These are phyloP conservation scores for Tromatobia lineatoria DNA, from an alignment of 2,888 invertebrate species.

Conservation along the genomic window DNA sequence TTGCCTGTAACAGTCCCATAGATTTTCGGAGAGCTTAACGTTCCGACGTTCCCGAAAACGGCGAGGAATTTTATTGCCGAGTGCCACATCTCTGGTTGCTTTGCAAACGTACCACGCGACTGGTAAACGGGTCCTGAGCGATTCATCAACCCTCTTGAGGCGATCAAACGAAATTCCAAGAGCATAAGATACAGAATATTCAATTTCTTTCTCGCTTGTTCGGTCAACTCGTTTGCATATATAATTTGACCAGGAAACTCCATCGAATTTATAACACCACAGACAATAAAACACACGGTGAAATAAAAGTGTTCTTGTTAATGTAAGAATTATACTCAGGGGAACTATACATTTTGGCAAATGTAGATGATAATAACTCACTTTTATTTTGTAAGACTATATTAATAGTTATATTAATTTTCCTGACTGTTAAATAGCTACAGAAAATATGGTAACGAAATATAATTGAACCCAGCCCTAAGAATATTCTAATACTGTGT, in stretches of 20 bases:
- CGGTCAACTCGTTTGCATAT: slow-evolving; percentile 10
- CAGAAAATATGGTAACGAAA: too few species aligned
- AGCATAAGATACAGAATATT: slow-evolving; percentile 50
- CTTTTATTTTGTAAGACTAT: too few species aligned
- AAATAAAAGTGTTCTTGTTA: neutral
- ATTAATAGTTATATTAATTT: too few species aligned
- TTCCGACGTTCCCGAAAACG: slow-evolving; percentile 63
- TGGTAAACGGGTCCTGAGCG: slow-evolving; percentile 27
- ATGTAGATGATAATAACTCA: too few species aligned
- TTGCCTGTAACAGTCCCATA: slow-evolving; percentile 57
- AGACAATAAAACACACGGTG: neutral
- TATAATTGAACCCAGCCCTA: too few species aligned
- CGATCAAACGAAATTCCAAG: slow-evolving; percentile 68
- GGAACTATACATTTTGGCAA: neutral
- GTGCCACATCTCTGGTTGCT: slow-evolving; percentile 27
- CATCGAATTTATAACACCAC: neutral
- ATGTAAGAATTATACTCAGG: neutral
- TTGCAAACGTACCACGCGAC: slow-evolving; percentile 30
- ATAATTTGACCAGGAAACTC: slow-evolving; percentile 29
- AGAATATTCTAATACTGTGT: too few species aligned
- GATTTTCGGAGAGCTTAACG: slow-evolving; percentile 57
- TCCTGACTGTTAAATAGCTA: too few species aligned
- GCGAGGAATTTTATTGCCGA: slow-evolving; percentile 64
- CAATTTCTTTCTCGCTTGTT: slow-evolving; percentile 11
- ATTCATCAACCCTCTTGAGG: slow-evolving; percentile 60